Conservation (phyloP, 2,113 vertebrate genomes). For the Sminthopsis crassicaudata region DNA sequence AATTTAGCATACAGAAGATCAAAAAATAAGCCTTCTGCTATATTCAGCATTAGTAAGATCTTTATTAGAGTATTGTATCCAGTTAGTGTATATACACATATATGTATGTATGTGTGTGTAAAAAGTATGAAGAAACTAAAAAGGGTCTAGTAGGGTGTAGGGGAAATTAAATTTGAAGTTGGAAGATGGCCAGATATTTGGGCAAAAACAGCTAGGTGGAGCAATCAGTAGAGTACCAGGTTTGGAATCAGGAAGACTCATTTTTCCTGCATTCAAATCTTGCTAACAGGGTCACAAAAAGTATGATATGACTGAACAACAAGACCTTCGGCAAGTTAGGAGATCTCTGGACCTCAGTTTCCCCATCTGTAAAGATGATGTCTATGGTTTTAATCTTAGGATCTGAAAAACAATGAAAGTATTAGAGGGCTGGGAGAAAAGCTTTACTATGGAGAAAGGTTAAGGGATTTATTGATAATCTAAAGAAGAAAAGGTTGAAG, state of each 20-base stretch:
- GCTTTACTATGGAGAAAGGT: not conserved
- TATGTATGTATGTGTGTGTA: not conserved
- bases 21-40: slow-evolving; percentile 46
- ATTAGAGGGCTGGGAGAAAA: not conserved
- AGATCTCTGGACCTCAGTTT: not conserved
- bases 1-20: not conserved
- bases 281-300: not conserved
- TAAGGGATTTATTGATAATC: not conserved
- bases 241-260: not conserved
- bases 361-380: not conserved
- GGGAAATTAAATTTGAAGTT: not conserved
- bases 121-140: not conserved
- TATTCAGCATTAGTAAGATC: slow-evolving; percentile 72
- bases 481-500: not conserved
- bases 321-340: not conserved
- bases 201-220: not conserved
- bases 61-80: slow-evolving; percentile 33
- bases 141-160: not conserved
- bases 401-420: not conserved
- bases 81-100: not conserved
- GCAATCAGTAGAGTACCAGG: not conserved
- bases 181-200: not conserved
- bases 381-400: not conserved
- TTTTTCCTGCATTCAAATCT: not conserved
- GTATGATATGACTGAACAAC: not conserved